These are phyloP conservation scores for Typhlichthys subterraneus DNA, from an alignment of 2,797 vertebrate genomes.

Conservation along the genomic window DNA sequence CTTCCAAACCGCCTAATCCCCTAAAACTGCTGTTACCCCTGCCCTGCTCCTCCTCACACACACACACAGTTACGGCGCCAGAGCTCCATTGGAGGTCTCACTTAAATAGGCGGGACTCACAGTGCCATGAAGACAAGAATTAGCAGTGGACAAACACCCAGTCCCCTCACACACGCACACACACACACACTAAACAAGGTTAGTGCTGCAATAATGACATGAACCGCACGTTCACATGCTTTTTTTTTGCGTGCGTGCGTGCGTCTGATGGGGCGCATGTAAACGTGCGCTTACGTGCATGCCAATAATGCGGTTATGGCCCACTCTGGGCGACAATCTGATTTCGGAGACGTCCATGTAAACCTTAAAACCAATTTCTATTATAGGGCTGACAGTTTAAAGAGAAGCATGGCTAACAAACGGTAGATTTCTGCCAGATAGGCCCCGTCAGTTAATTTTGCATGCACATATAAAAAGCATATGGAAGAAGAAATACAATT, in stretches of 20 bases:
- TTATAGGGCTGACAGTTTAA: too few relatives aligned
- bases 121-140: conserved; percentile 59
- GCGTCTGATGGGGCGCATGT: too few relatives aligned
- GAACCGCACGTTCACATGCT: not conserved
- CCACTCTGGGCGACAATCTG: too few relatives aligned
- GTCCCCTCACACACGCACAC: conserved; percentile 43
- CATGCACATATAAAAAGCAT: too few relatives aligned
- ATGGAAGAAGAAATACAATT: too few relatives aligned
- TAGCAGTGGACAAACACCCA: conserved; percentile 66
- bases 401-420: too few relatives aligned
- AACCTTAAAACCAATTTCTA: too few relatives aligned
- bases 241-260: too few relatives aligned
- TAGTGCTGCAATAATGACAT: conserved; percentile 28
- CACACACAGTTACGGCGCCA: not conserved
- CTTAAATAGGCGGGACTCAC: conserved; percentile 68
- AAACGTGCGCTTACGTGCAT: not conserved
- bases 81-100: conserved; percentile 64
- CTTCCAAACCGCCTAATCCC: conserved; percentile 74
- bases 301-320: too few relatives aligned
- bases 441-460: too few relatives aligned
- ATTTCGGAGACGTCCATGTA: too few relatives aligned
- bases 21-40: conserved; percentile 76
- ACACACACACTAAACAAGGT: conserved; percentile 54
- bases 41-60: conserved; percentile 46
- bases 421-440: too few relatives aligned